A percentile compares a stretch with the other conserved stretches of the same genome.
phyloP scores from a whole-genome alignment of 2,888 invertebrate genomes.

The Drosophila silvestris region DNA sequence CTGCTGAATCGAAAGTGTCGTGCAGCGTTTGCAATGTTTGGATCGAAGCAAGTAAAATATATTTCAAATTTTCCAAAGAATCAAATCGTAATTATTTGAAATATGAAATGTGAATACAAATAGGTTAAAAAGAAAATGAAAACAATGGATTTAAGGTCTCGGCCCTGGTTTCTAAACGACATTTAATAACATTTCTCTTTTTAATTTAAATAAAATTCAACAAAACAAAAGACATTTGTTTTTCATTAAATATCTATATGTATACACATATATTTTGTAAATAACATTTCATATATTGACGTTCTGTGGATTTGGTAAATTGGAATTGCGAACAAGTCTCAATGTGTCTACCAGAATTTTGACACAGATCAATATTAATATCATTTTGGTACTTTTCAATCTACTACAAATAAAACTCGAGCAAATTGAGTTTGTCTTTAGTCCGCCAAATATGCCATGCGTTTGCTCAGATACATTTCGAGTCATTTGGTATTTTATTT shows the following conservation, averaged over 20 bases:
- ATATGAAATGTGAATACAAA: not conserved
- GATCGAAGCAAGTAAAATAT: constrained; percentile 3
- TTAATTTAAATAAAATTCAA: not conserved
- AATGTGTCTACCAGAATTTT: not conserved
- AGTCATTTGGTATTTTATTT: constrained; percentile 1
- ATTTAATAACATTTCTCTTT: not conserved
- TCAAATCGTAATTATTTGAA: not conserved
- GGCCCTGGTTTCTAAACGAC: not conserved
- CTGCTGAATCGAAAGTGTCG: not conserved
- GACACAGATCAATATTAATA: not conserved
- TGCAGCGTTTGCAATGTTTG: constrained; percentile 25
- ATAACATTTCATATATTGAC: not conserved
- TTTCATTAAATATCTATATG: too few relatives aligned
- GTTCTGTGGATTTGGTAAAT: not conserved
- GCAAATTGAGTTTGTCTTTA: not conserved
- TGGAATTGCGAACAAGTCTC: not conserved
- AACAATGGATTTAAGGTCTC: not conserved
- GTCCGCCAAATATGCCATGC: not conserved
- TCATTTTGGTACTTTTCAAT: not conserved
- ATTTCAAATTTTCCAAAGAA: not conserved
- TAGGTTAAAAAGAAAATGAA: not conserved
- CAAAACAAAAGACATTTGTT: not conserved
- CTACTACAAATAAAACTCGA: not conserved
- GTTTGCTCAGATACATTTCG: not conserved
- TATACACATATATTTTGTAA: not conserved